A percentile compares a stretch with the other conserved stretches of the same genome.
Conservation (phyloP, 2,797 vertebrate genomes). For the Sebastes itinus region DNA sequence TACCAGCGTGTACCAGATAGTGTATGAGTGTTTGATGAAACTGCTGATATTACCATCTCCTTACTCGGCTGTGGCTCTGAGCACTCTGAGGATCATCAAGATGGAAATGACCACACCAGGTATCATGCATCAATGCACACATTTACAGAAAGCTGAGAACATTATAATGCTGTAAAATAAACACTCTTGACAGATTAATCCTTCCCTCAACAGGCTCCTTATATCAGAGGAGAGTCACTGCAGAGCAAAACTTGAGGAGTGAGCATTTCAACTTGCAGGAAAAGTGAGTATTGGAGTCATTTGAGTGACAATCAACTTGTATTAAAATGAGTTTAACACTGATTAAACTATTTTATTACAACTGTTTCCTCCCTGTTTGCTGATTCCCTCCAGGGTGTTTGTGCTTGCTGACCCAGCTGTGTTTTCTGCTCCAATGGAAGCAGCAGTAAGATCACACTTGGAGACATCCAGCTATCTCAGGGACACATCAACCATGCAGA, state of each 20-base stretch:
- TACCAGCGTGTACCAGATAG: slow-evolving; percentile 75
- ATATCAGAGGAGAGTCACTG: slow-evolving; percentile 80
- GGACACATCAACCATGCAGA: slow-evolving; percentile 49
- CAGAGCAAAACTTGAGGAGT: slow-evolving; percentile 84
- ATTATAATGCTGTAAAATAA: not conserved
- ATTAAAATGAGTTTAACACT: not conserved
- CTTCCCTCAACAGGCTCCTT: slow-evolving; percentile 71
- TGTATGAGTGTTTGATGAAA: slow-evolving; percentile 81
- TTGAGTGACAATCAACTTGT: not conserved
- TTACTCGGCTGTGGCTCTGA: slow-evolving; percentile 83
- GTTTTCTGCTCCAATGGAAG: slow-evolving; percentile 84
- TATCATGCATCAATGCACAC: slow-evolving; percentile 30
- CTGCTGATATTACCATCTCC: slow-evolving; percentile 86
- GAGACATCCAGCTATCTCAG: slow-evolving; percentile 70
- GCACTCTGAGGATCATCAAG: slow-evolving; percentile 82
- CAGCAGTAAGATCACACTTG: slow-evolving; percentile 74
- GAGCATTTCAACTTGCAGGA: slow-evolving; percentile 79
- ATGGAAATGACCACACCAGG: slow-evolving; percentile 84
- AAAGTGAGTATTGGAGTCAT: slow-evolving; percentile 75
- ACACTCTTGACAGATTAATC: not conserved
- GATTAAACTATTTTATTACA: not conserved
- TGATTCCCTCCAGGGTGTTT: slow-evolving; percentile 81
- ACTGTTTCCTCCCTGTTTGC: not conserved
- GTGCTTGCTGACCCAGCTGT: slow-evolving; percentile 88
- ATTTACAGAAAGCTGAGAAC: not conserved